Evolutionary conservation across 2,113 vertebrate genomes (phyloP), one percentile per base, ranked within the genome.

Genomic region (Penelope pileata): DNA sequence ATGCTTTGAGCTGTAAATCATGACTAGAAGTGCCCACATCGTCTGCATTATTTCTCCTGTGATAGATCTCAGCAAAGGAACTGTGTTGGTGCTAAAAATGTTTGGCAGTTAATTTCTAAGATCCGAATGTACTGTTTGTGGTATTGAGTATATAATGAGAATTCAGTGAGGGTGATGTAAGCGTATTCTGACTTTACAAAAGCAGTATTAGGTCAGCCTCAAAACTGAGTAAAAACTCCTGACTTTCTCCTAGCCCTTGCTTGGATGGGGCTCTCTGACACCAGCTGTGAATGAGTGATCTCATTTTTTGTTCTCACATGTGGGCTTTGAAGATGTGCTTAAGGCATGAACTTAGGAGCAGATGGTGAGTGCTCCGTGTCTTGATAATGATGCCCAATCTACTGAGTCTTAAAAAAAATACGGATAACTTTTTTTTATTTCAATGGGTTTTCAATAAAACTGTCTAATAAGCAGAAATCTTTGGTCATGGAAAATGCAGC

Each of bases 281-380:
- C 43, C 16, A 29, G 9, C 16, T 82, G 15, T 47, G 18, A 69
- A 4, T 48, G 54, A 54, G 47, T 54, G 47, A 34, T 87, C 13
- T 69, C n/a, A n/a, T 66, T 54, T 59, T 23, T 32, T 40, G 34
- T n/a, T 42, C 2, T 1, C 73, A 6, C 14, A 0, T 15, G 3
- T 45, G 36, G 18, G 3, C 32, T 23, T 3, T 75, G 69, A 54
- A 45, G 27, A 21, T 76, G 7, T 66, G 21, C 26, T 53, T 43
- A 59, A 81, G 63, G 34, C 29, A 24, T 40, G 30, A 62, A 15
- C 27, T 60, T 18, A 42, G 53, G 34, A 67, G n/a, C 56, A 56
- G n/a, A 15, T 26, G 34, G 19, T 58, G 34, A 42, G 10, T 76
- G 36, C 32, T 80, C 66, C 14, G 29, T 72, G 32, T 59, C 38